Conservation (phyloP, 2,113 vertebrate species). For the Grantiella picta region DNA sequence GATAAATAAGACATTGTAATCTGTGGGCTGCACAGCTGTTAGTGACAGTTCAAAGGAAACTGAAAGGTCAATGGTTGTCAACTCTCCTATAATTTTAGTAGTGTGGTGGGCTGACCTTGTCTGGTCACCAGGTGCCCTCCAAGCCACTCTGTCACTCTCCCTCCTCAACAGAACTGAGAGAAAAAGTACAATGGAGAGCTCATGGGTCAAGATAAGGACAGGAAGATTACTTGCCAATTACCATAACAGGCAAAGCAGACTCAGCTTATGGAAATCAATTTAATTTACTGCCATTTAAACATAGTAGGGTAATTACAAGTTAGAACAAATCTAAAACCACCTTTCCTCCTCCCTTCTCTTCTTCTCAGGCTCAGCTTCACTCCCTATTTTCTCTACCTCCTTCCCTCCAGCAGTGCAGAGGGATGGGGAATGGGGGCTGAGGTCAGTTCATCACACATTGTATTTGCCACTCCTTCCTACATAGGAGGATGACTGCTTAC, state of each 20-base stretch:
- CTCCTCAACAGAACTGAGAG: not conserved
- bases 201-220: not conserved
- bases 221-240: not conserved
- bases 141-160: not conserved
- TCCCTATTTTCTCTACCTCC: not conserved
- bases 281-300: not conserved
- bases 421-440: accelerated
- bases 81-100: not conserved
- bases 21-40: not conserved
- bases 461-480: not conserved
- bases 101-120: not conserved
- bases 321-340: not conserved
- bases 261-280: not conserved
- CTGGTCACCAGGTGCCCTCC: not conserved
- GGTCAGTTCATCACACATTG: accelerated
- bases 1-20: not conserved
- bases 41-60: not conserved
- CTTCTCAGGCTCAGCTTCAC: not conserved
- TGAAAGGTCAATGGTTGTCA: not conserved
- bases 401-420: not conserved
- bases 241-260: not conserved
- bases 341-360: not conserved
- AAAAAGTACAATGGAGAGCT: not conserved
- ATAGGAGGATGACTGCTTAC: accelerated
- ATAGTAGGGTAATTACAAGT: not conserved